A percentile compares a stretch with the other conserved stretches of the same genome.
Conservation (phyloP, 2,113 vertebrate genomes). For the Pelvicachromis taeniatus region DNA sequence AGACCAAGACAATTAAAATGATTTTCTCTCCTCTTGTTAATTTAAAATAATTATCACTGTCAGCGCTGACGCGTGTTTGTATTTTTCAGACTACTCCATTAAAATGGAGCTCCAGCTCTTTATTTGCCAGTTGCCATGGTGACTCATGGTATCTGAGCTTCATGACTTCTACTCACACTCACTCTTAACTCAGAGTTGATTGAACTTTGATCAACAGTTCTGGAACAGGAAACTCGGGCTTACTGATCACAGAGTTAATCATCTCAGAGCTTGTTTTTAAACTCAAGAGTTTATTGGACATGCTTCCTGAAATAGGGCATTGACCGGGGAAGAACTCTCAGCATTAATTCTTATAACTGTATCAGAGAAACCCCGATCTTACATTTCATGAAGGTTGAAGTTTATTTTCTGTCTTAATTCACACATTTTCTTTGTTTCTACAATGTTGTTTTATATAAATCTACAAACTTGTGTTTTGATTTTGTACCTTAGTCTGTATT, state of each 20-base stretch:
- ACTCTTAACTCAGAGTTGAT: not conserved
- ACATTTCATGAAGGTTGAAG: not conserved
- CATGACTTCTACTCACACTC: not conserved
- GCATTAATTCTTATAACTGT: not conserved
- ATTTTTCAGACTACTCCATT: not conserved
- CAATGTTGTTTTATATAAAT: not conserved
- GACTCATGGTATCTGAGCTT: not conserved
- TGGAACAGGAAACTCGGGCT: not conserved
- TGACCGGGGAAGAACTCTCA: not conserved
- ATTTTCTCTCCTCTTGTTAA: not conserved
- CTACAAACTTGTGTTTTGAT: not conserved
- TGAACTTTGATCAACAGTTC: not conserved
- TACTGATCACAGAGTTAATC: not conserved
- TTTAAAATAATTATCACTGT: not conserved
- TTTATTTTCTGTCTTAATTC: not conserved
- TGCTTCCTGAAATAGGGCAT: not conserved
- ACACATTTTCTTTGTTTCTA: not conserved
- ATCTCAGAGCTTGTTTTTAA: not conserved
- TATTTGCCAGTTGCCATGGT: not conserved
- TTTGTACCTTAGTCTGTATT: not conserved
- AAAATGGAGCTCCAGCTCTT: not conserved
- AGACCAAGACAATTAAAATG: not conserved
- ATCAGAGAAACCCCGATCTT: not conserved
- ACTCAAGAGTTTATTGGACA: not conserved
- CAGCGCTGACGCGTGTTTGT: rapidly evolving